A percentile compares a stretch with the other conserved stretches of the same genome.
These are phyloP conservation scores for Amiota minor DNA, from an alignment of 2,888 invertebrate species.

Conservation along the genomic window DNA sequence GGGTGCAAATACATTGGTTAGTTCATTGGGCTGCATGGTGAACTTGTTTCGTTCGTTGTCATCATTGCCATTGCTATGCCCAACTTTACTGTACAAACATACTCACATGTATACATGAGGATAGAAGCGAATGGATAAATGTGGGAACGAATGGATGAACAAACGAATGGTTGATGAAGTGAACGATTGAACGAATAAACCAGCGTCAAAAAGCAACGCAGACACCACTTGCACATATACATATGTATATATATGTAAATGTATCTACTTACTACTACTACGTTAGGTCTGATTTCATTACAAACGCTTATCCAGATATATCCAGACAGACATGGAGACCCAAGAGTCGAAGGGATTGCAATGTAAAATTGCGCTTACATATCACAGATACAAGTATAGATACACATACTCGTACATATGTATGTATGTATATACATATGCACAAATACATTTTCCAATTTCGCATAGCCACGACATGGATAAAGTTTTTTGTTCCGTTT, in stretches of 20 bases:
- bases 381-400: conserved; percentile 6
- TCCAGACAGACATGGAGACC: conserved; percentile 13
- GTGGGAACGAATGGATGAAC: conserved; percentile 51
- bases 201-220: conserved; percentile 4
- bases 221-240: conserved; percentile 26
- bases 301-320: conserved; percentile 62
- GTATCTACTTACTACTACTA: conserved; percentile 40
- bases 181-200: neutral
- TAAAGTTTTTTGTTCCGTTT: conserved; percentile 41
- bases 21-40: conserved; percentile 29
- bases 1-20: too few species aligned
- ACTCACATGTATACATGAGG: too few species aligned
- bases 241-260: conserved; percentile 26
- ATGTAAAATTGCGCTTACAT: conserved; percentile 24
- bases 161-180: conserved; percentile 47
- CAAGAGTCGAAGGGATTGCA: neutral
- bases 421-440: conserved; percentile 8
- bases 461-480: conserved; percentile 58
- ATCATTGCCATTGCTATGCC: conserved; percentile 63
- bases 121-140: conserved; percentile 47
- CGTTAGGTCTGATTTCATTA: conserved; percentile 67
- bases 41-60: conserved; percentile 15
- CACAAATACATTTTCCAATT: conserved; percentile 60
- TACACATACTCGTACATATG: conserved; percentile 3
- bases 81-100: conserved; percentile 53